Conservation (phyloP, 2,113 vertebrate species). For the Cyanoderma ruficeps region DNA sequence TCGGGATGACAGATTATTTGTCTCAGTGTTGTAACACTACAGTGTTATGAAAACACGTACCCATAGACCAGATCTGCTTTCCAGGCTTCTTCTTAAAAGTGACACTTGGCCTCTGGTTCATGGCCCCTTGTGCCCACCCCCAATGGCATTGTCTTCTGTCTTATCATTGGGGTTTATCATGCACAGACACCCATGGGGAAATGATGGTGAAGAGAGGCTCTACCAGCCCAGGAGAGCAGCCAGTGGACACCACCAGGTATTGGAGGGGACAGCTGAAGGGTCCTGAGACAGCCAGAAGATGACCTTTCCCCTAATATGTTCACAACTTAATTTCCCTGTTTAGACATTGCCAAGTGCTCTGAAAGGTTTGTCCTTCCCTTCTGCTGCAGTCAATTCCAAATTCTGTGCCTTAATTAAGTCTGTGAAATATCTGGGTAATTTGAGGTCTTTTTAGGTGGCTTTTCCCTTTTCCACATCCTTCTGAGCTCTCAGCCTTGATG, state of each 20-base stretch:
- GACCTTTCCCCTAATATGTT: rapidly evolving
- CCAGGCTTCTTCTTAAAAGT: background rate
- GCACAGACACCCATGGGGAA: background rate
- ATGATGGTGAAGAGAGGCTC: background rate
- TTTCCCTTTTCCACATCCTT: background rate
- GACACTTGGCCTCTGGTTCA: background rate
- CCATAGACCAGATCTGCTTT: background rate
- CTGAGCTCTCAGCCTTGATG: background rate
- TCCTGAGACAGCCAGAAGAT: background rate
- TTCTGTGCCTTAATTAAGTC: background rate
- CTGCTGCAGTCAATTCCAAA: background rate
- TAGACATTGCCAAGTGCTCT: background rate
- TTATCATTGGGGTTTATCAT: background rate
- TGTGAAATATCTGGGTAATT: background rate
- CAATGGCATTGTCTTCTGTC: background rate
- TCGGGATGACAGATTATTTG: background rate
- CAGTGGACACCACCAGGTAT: background rate
- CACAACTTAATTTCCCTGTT: background rate
- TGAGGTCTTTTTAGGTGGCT: background rate
- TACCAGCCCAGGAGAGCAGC: background rate
- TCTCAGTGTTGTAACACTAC: background rate
- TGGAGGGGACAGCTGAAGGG: background rate
- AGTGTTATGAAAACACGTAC: background rate
- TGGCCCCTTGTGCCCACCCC: background rate
- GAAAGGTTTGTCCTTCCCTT: background rate